Percentiles rank a stretch among this genome's conserved stretches.
Evolutionary conservation across 2,113 vertebrate genomes (phyloP).

Genomic region (Ciconia stormi): DNA sequence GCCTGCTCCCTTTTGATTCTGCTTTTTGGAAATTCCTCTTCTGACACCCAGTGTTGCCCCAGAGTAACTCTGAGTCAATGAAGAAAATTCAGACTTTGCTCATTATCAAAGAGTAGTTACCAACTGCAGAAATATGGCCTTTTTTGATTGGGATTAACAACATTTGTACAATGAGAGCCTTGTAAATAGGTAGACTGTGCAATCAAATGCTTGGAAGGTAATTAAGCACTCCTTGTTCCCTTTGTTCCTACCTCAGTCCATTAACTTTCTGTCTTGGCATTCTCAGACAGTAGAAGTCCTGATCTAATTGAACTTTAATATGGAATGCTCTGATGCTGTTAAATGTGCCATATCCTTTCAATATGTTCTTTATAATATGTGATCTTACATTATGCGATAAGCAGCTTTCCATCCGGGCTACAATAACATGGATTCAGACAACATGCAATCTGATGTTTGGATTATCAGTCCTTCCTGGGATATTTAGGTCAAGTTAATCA

Average conservation of each 20-base stretch:
- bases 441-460: neutral
- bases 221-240: conserved; percentile 73
- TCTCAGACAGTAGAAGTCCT: conserved; percentile 60
- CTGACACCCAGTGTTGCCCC: neutral
- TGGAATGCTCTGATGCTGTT: conserved; percentile 75
- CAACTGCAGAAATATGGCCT: neutral
- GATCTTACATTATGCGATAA: neutral
- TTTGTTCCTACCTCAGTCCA: conserved; percentile 63
- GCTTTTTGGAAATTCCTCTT: neutral
- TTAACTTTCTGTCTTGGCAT: conserved; percentile 60
- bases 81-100: neutral
- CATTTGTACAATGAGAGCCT: neutral
- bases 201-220: conserved; percentile 27
- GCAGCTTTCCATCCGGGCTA: neutral
- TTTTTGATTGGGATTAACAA: conserved; percentile 1
- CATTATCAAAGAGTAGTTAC: neutral
- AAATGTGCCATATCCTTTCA: conserved; percentile 69
- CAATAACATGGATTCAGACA: neutral
- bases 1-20: neutral
- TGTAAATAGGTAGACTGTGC: neutral
- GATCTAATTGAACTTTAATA: conserved; percentile 78
- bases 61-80: neutral
- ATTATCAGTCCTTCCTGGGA: conserved; percentile 1
- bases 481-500: conserved; percentile 44
- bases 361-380: neutral